These are phyloP conservation scores for Arbacia lixula DNA, from an alignment of 53 echinoderm and acorn worm genomes.

Conservation along the genomic window DNA sequence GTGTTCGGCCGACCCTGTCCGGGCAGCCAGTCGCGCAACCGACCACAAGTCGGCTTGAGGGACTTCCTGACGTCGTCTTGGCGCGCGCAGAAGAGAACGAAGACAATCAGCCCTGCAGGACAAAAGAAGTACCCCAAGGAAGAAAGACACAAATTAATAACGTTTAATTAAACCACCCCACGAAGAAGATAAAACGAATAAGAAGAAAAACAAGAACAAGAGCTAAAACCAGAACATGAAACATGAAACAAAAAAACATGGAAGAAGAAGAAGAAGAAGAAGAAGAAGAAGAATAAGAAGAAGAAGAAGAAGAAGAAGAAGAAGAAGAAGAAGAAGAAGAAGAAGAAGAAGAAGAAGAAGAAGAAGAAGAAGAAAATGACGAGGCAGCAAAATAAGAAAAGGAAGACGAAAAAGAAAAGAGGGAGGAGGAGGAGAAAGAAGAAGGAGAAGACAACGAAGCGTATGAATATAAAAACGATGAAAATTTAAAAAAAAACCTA, in stretches of 20 bases:
- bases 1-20: not conserved
- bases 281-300: not conserved
- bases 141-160: too few species aligned
- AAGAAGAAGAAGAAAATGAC: not conserved
- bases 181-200: too few species aligned
- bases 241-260: too few species aligned
- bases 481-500: not conserved
- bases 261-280: not conserved
- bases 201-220: too few species aligned
- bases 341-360: not conserved
- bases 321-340: not conserved
- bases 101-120: slow-evolving; percentile 24
- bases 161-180: too few species aligned
- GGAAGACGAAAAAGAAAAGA: not conserved
- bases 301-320: not conserved
- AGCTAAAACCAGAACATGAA: too few species aligned
- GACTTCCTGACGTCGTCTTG: slow-evolving; percentile 52
- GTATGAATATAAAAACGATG: not conserved
- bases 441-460: not conserved
- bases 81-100: slow-evolving; percentile 29
- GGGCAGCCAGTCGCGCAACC: slow-evolving; percentile 20
- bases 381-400: not conserved
- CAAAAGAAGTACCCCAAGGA: not conserved
- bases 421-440: not conserved
- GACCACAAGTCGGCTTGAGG: slow-evolving; percentile 38